Evolutionary conservation across 2,888 invertebrate species (phyloP).

Genomic region (Mesorhabditis belari): DNA sequence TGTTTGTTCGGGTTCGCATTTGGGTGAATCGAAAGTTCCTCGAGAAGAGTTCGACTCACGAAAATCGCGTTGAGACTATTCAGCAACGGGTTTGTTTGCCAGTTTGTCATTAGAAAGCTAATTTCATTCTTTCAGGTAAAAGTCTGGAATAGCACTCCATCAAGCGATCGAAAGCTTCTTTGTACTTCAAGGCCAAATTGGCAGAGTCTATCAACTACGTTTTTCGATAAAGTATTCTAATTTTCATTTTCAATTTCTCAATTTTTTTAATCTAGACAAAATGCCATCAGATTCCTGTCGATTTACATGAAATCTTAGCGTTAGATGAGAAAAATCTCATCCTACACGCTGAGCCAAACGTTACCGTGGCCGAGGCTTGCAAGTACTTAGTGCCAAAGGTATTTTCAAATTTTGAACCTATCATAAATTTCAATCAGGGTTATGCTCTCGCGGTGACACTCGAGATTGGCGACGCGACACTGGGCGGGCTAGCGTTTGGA

Average conservation of each 20-base stretch:
- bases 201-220: slow-evolving; percentile 66
- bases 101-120: neutral
- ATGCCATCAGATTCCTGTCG: slow-evolving; percentile 62
- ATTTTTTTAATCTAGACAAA: neutral
- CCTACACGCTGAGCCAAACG: slow-evolving; percentile 65
- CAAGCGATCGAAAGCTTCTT: slow-evolving; percentile 59
- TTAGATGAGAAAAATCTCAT: slow-evolving; percentile 62
- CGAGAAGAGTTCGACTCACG: slow-evolving; percentile 30
- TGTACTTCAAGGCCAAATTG: slow-evolving; percentile 69
- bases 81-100: slow-evolving; percentile 10
- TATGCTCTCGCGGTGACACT: slow-evolving; percentile 67
- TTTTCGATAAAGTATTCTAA: slow-evolving; percentile 61
- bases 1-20: slow-evolving; percentile 31
- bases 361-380: slow-evolving; percentile 67
- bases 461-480: slow-evolving; percentile 67
- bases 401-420: neutral
- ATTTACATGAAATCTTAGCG: slow-evolving; percentile 63
- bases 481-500: slow-evolving; percentile 67
- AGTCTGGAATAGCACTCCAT: slow-evolving; percentile 54
- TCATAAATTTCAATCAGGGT: slow-evolving; percentile 55
- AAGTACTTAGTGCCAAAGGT: slow-evolving; percentile 60
- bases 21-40: slow-evolving; percentile 33
- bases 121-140: slow-evolving; percentile 22
- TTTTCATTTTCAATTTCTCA: neutral
- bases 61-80: slow-evolving; percentile 37